Evolutionary conservation across 2,797 vertebrate species (phyloP).

Genomic region (Acestrorhynchus altus): DNA sequence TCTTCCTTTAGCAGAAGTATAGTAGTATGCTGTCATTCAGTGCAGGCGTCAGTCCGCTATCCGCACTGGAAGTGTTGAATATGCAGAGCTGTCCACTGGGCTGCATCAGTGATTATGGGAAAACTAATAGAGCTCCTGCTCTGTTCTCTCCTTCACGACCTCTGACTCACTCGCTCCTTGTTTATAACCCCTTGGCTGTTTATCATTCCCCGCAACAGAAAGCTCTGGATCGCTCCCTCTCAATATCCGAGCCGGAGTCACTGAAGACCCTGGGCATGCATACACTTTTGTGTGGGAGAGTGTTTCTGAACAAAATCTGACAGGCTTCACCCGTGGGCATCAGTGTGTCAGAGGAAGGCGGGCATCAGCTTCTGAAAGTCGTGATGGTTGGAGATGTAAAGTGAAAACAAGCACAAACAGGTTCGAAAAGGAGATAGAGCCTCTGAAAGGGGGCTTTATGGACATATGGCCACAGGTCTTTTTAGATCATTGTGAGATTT

Average conservation of each 20-base stretch:
- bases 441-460: background rate
- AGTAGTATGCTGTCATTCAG: background rate
- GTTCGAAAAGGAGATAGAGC: background rate
- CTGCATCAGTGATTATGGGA: constrained; percentile 39
- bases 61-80: constrained; percentile 23
- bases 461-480: background rate
- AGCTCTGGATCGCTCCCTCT: constrained; percentile 15
- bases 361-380: constrained; percentile 26
- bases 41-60: background rate
- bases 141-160: constrained; percentile 40
- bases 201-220: constrained; percentile 34
- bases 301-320: constrained; percentile 26
- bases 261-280: constrained; percentile 2
- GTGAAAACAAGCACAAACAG: constrained; percentile 22
- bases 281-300: constrained; percentile 32
- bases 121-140: constrained; percentile 34
- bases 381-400: constrained; percentile 8
- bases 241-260: constrained; percentile 25
- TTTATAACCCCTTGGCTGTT: constrained; percentile 37
- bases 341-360: constrained; percentile 7
- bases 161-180: constrained; percentile 40
- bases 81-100: constrained; percentile 28
- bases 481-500: background rate
- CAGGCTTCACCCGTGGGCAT: constrained; percentile 30
- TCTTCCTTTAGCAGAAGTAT: background rate